A percentile compares a stretch with the other conserved stretches of the same genome.
phyloP scores from a whole-genome alignment of 2,113 vertebrate species.

The Myrmophylax atrothorax region DNA sequence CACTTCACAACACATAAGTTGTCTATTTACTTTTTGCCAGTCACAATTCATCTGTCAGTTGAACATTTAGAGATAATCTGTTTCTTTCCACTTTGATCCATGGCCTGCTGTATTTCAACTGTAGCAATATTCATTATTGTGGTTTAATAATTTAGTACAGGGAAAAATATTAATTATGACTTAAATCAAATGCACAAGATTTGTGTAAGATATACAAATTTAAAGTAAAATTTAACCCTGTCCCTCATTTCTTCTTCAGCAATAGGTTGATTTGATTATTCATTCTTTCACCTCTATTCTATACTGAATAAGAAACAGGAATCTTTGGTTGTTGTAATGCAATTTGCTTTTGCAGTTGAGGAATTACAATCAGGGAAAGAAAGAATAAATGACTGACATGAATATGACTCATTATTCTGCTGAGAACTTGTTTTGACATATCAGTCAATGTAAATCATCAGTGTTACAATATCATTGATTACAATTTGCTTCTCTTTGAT shows the following conservation, averaged over 20 bases:
- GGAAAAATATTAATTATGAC: not conserved
- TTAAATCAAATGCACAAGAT: not conserved
- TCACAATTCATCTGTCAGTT: not conserved
- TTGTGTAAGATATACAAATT: not conserved
- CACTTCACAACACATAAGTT: not conserved
- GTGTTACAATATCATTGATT: constrained; percentile 48
- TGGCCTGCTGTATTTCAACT: not conserved
- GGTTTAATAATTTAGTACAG: not conserved
- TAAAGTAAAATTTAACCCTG: not conserved
- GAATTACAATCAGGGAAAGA: not conserved
- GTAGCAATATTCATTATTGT: not conserved
- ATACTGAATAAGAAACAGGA: not conserved
- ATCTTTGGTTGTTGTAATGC: not conserved
- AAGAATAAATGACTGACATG: not conserved
- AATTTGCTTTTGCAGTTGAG: not conserved
- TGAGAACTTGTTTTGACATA: constrained; percentile 40
- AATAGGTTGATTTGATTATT: not conserved
- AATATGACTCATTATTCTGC: not conserved
- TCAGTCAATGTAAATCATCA: constrained; percentile 26
- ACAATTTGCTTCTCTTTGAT: constrained; percentile 5
- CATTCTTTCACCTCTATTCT: not conserved
- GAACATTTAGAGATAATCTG: not conserved
- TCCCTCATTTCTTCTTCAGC: not conserved
- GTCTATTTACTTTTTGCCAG: not conserved
- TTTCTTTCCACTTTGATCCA: not conserved